phyloP scores from a whole-genome alignment of 2,797 vertebrate genomes.

The Scolopax rusticola region DNA sequence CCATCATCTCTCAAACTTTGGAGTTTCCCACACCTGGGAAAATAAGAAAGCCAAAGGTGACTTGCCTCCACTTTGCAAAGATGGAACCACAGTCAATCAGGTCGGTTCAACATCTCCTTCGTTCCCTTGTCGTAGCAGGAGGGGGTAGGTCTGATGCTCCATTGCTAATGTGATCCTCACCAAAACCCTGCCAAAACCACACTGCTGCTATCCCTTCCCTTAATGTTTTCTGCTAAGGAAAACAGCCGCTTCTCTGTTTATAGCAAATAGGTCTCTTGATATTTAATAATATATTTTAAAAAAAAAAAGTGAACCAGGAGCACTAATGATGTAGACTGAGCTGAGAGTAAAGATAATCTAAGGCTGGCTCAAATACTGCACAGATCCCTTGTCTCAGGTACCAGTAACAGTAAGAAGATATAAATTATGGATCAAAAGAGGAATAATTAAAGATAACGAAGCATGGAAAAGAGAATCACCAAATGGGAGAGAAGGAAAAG shows the following conservation, averaged over 20 bases:
- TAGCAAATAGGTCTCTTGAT: background rate
- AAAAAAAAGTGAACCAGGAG: background rate
- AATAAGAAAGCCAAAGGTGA: background rate
- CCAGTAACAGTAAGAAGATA: background rate
- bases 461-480: background rate
- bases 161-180: fast-evolving
- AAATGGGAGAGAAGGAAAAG: background rate
- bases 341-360: background rate
- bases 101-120: background rate
- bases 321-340: background rate
- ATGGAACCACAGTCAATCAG: background rate
- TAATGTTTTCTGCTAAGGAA: background rate
- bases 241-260: background rate
- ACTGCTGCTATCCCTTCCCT: background rate
- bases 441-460: background rate
- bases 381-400: background rate
- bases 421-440: background rate
- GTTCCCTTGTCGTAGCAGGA: fast-evolving
- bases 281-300: too few species aligned
- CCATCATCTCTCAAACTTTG: background rate
- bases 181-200: background rate
- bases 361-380: background rate
- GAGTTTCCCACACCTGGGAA: background rate
- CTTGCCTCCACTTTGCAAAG: background rate
- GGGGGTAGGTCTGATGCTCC: background rate